Evolutionary conservation across 2,113 vertebrate genomes (phyloP), one percentile per base, ranked within the genome.

Genomic region (Sialia sialis): DNA sequence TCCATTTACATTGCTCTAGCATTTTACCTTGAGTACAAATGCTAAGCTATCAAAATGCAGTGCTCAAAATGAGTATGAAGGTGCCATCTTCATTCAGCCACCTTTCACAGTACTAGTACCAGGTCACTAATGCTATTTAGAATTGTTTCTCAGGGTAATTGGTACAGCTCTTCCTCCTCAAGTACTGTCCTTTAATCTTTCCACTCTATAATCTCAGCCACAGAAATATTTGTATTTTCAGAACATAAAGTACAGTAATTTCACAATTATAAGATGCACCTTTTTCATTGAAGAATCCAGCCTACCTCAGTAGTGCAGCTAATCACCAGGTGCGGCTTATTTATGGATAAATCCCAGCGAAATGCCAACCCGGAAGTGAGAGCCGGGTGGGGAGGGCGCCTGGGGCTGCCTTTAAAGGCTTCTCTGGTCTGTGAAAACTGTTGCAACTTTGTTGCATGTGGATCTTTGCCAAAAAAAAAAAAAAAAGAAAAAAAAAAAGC

Each of bases 101-200:
- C 67, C 43, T 88, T 90, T 90, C 85, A 69, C 82, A 41, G 23
- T 2, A 51, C 22, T 15, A 54, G 43, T 51, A 29, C 56, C 59
- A 58, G 89, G 80, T 86, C 80, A 75, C 68, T 87, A 87, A 87
- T 56, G 76, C 55, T 62, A 16, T 91, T 84, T 74, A 67, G 83
- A 92, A 88, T 55, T 84, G 76, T 51, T 81, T 90, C 83, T 77
- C 59, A 11, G 46, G 52, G 68, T 84, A 96, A 84, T 66, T 78
- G 75, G 86, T 77, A 32, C 48, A 52, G 39, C 66, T 81, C 44
- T 84, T 78, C 59, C 43, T 89, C 25, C 79, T 70, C 23, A 86
- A 88, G 75, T 58, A 48, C 83, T 63, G 38, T 16, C 68, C 90
- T 93, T 92, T 88, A 80, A 92, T 95, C 85, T 88, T 90, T 77